phyloP scores from a whole-genome alignment of 53 echinoderm and acorn worm species.

The Apostichopus leukothele region DNA sequence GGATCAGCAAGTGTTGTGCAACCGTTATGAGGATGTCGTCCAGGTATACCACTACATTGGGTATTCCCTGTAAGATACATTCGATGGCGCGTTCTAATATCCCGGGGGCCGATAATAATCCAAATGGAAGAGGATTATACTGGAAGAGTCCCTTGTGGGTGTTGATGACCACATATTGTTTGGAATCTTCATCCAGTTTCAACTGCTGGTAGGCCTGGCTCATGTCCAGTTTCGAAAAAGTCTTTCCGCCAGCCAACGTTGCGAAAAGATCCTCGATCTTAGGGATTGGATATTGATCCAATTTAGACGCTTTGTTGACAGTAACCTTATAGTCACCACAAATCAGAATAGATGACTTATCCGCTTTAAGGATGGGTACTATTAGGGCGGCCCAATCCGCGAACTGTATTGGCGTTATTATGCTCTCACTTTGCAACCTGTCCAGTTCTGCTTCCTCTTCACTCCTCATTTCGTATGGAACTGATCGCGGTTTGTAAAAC shows the following conservation, averaged over 20 bases:
- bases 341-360: slow-evolving; percentile 32
- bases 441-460: slow-evolving; percentile 21
- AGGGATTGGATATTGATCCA: slow-evolving; percentile 41
- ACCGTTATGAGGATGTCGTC: slow-evolving; percentile 64
- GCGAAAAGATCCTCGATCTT: slow-evolving; percentile 54
- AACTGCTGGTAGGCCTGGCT: slow-evolving; percentile 58
- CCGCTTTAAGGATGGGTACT: slow-evolving; percentile 50
- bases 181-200: slow-evolving; percentile 41
- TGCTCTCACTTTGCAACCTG: slow-evolving; percentile 6
- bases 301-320: slow-evolving; percentile 35
- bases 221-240: slow-evolving; percentile 58
- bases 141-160: slow-evolving; percentile 55
- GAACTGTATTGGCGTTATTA: slow-evolving; percentile 45
- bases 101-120: slow-evolving; percentile 45
- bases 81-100: slow-evolving; percentile 55
- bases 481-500: slow-evolving; percentile 45
- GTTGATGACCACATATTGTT: slow-evolving; percentile 32
- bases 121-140: slow-evolving; percentile 52
- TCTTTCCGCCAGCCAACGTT: slow-evolving; percentile 38
- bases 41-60: slow-evolving; percentile 51
- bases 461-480: slow-evolving; percentile 34
- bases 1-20: slow-evolving; percentile 46
- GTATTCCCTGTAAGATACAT: slow-evolving; percentile 43
- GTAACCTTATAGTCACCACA: slow-evolving; percentile 51
- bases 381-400: slow-evolving; percentile 62